Conservation (phyloP, 2,888 invertebrate species). For the Panzeria rudis region DNA sequence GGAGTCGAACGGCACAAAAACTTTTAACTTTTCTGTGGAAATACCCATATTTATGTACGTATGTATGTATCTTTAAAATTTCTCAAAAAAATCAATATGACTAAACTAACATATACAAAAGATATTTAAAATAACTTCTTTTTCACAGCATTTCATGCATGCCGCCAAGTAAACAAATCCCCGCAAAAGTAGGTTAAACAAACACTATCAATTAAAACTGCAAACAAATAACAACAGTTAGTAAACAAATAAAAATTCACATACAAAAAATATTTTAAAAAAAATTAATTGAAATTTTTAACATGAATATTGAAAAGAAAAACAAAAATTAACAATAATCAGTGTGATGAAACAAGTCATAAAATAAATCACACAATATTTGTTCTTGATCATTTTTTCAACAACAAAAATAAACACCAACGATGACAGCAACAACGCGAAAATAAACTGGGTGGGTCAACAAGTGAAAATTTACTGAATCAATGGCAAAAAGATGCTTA, state of each 20-base stretch:
- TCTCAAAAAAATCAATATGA: too few relatives aligned
- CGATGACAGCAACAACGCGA: neutral
- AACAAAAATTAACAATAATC: conserved; percentile 8
- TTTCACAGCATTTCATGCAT: too few relatives aligned
- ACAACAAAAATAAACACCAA: conserved; percentile 1
- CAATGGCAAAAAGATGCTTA: conserved; percentile 45
- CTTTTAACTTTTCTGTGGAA: too few relatives aligned
- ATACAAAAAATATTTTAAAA: neutral
- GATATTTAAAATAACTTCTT: too few relatives aligned
- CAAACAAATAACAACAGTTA: conserved; percentile 47
- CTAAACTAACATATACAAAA: too few relatives aligned
- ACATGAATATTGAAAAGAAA: conserved; percentile 16
- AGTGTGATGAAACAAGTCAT: conserved; percentile 31
- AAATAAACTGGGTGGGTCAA: conserved; percentile 66
- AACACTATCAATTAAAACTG: conserved; percentile 60
- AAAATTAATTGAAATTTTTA: conserved; percentile 24
- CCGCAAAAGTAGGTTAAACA: conserved; percentile 56
- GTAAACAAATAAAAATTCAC: conserved; percentile 35
- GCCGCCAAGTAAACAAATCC: neutral
- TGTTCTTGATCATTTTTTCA: conserved; percentile 46
- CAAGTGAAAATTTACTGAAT: conserved; percentile 55
- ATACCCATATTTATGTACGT: too few relatives aligned
- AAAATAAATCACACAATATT: conserved; percentile 62
- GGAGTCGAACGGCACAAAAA: too few relatives aligned
- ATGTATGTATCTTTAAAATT: too few relatives aligned